Conservation (phyloP, 2,797 vertebrate genomes). For the Brachymystax lenok region DNA sequence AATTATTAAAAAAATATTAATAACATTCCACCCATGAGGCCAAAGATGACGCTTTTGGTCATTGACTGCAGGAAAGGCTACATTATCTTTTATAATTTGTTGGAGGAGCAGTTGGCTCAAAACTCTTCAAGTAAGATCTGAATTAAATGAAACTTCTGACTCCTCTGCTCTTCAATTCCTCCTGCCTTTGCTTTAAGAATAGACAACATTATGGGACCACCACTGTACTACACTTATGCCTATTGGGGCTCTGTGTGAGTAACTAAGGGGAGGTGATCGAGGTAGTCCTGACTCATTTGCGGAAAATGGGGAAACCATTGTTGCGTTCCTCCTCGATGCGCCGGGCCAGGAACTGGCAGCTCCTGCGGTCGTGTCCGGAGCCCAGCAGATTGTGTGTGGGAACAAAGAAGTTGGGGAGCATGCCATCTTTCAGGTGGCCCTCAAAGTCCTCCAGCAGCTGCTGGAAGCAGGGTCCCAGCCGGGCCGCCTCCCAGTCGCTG, state of each 20-base stretch:
- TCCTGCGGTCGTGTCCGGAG: neutral
- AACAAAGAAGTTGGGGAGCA: constrained; percentile 72
- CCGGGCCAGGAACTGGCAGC: constrained; percentile 29
- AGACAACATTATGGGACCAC: neutral
- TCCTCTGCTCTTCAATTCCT: neutral
- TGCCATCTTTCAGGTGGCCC: neutral
- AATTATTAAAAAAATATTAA: too few relatives aligned
- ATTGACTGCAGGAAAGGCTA: too few relatives aligned
- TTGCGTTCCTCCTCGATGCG: constrained; percentile 42
- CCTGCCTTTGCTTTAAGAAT: neutral
- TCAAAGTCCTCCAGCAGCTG: constrained; percentile 60
- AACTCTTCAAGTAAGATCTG: neutral
- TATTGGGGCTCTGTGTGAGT: neutral
- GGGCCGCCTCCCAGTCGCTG: constrained; percentile 44
- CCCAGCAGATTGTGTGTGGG: constrained; percentile 70
- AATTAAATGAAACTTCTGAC: neutral
- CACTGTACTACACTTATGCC: neutral
- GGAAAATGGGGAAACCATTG: constrained; percentile 61
- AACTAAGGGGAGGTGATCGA: neutral
- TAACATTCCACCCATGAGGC: too few relatives aligned
- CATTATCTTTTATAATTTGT: neutral
- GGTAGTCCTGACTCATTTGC: neutral
- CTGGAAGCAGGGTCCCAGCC: constrained; percentile 59
- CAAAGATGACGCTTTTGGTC: too few relatives aligned
- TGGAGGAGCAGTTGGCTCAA: neutral